Evolutionary conservation across 1,140 invertebrate genomes (phyloP).

Genomic region (Varroa destructor): DNA sequence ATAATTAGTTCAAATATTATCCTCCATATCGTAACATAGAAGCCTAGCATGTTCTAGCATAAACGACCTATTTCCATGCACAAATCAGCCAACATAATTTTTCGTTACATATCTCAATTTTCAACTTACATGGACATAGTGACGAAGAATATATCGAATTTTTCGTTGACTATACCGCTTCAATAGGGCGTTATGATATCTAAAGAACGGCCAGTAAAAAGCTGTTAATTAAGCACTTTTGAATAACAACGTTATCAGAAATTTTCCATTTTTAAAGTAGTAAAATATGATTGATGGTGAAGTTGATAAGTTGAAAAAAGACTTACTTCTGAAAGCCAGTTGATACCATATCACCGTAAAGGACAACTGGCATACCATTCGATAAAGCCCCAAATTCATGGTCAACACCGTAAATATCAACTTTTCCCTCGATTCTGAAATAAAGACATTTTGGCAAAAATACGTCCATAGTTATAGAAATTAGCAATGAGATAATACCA

Average conservation of each 20-base stretch:
- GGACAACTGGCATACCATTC: slow-evolving; percentile 50
- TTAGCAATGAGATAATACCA: no score
- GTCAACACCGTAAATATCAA: slow-evolving; percentile 62
- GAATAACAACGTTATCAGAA: background rate
- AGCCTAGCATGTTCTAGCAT: no score
- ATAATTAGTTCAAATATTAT: no score
- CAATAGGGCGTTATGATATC: slow-evolving; percentile 59
- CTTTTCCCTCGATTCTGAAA: slow-evolving; percentile 15
- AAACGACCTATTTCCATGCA: no score
- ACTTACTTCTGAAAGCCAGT: slow-evolving; percentile 35
- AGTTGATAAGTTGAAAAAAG: background rate
- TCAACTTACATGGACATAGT: slow-evolving; percentile 55
- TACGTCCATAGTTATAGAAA: slow-evolving; percentile 17
- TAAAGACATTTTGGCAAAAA: slow-evolving; percentile 2
- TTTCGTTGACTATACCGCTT: slow-evolving; percentile 51
- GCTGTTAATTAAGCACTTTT: no score
- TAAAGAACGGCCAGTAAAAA: slow-evolving; percentile 45
- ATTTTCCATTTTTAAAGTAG: background rate
- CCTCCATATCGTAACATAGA: no score
- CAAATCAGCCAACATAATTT: background rate
- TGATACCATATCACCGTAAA: slow-evolving; percentile 76
- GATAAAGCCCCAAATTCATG: slow-evolving; percentile 59
- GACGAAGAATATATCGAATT: slow-evolving; percentile 73
- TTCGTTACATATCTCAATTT: background rate
- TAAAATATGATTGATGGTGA: background rate